Evolutionary conservation across 2,113 vertebrate species (phyloP).

Genomic region (Smithornis capensis): DNA sequence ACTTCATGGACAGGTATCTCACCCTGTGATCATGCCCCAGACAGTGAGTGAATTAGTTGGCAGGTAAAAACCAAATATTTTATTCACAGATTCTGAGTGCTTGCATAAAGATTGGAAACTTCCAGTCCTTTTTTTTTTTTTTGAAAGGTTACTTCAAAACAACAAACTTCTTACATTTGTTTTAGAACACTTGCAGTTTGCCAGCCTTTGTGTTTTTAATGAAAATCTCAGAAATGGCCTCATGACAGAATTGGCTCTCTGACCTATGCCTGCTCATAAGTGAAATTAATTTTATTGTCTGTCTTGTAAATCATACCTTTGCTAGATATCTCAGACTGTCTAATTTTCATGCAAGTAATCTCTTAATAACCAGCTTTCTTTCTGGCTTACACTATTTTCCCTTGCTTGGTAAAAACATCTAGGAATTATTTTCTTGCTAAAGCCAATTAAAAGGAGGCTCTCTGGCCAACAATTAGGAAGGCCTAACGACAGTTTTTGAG

Average conservation of each 20-base stretch:
- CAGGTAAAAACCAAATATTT: neutral
- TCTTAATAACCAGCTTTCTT: neutral
- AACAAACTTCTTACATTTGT: neutral
- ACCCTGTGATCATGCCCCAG: neutral
- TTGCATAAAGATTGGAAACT: neutral
- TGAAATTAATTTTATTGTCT: constrained; percentile 46
- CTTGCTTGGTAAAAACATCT: neutral
- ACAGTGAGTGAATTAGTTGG: neutral
- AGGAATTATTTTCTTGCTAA: neutral
- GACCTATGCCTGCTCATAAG: neutral
- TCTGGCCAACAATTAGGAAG: neutral
- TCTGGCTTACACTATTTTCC: neutral
- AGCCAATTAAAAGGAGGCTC: neutral
- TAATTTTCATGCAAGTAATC: constrained; percentile 6
- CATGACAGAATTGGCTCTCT: neutral
- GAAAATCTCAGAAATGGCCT: neutral
- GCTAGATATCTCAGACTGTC: neutral
- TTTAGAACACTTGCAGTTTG: neutral
- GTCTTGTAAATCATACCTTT: constrained; percentile 3
- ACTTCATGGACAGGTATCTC: neutral
- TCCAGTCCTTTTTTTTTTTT: neutral
- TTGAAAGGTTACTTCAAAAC: neutral
- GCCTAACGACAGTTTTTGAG: neutral
- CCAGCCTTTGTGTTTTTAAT: neutral
- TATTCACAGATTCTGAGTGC: neutral